Evolutionary conservation across 64 coral and sea anemone species (phyloP), one percentile per base, ranked within the genome.

Genomic region (Porites australiensis): DNA sequence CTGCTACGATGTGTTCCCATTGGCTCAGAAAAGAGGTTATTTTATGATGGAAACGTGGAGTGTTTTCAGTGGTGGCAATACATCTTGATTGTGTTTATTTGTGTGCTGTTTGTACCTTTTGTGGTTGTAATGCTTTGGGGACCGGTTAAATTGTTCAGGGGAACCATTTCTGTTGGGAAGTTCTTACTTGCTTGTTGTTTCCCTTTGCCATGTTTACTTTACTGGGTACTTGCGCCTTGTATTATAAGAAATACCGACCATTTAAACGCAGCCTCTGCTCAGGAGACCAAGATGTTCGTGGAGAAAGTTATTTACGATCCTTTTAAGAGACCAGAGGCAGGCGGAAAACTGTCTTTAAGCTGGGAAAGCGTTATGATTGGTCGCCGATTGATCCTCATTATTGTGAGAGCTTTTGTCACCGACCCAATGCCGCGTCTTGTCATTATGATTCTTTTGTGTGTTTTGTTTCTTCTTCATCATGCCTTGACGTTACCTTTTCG

Each of bases 321-420:
- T 6, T 98, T 95, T 23, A 74, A 90, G 43, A 55, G 18, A 69
- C 80, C 73, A 8, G 57, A 85, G 22, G 79, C 51, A 13, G 86
- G 87, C 0, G 10, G n/a, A 44, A 74, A 64, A 18, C 89, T 87
- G 3, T 75, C 80, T 15, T 51, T 95, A 19, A 92, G 95, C 54
- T 98, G 96, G 96, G 93, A 98, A 89, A 93, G 96, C 59, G 85
- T 95, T 50, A 77, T 98, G 75, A 95, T 95, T 37, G 89, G 86
- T 6, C 89, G 96, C 1, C 86, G 93, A 19, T 76, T 98, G 65
- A 64, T 95, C 3, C 70, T 98, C 43, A 77, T 95, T 58, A 47
- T 75, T 3, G 70, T 98, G 60, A 62, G 82, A 16, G 77, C 88
- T 16, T 89, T 85, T 37, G 77, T 98, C 58, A 54, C 86, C 12